A percentile compares a stretch with the other conserved stretches of the same genome.
These are phyloP conservation scores for Eilema sororculum DNA, from an alignment of 2,888 invertebrate genomes.

Conservation along the genomic window DNA sequence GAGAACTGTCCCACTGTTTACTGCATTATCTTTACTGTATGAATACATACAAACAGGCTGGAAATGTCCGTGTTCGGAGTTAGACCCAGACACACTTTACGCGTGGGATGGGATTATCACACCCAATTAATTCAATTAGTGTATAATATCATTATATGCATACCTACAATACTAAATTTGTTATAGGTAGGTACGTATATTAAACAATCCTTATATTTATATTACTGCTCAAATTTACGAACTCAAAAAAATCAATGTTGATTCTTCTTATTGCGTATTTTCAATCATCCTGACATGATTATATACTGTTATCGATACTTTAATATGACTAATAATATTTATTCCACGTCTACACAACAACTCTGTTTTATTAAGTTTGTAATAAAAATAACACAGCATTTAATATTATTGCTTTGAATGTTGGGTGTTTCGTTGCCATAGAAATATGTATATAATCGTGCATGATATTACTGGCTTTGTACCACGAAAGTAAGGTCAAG, in stretches of 20 bases:
- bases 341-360: background rate
- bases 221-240: background rate
- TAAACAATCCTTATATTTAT: background rate
- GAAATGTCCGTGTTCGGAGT: background rate
- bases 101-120: background rate
- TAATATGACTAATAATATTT: background rate
- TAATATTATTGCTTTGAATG: conserved; percentile 23
- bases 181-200: background rate
- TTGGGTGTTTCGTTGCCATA: conserved; percentile 51
- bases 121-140: conserved; percentile 8
- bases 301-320: background rate
- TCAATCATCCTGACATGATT: background rate
- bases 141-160: conserved; percentile 9
- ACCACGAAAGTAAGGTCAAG: conserved; percentile 49
- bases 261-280: background rate
- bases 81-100: background rate
- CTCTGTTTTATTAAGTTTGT: conserved; percentile 2
- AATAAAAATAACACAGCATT: conserved; percentile 7
- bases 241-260: background rate
- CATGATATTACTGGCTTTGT: conserved; percentile 40
- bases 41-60: background rate
- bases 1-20: no score
- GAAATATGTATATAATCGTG: conserved; percentile 29
- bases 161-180: no score
- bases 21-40: background rate